phyloP scores from a whole-genome alignment of 2,113 vertebrate genomes.

The Seriola dumerili region DNA sequence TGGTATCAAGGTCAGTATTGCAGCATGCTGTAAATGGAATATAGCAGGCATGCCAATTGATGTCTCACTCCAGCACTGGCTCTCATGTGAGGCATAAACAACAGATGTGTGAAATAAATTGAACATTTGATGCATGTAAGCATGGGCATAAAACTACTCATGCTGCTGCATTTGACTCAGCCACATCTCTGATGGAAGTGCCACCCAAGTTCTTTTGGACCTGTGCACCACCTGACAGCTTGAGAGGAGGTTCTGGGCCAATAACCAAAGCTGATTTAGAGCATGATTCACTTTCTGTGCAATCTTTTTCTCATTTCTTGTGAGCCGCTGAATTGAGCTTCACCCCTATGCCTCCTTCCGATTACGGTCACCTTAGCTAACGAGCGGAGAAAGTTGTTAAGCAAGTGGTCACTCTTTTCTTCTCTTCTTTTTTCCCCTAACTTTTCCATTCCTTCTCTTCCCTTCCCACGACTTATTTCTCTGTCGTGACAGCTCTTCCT shows the following conservation, averaged over 20 bases:
- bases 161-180: conserved; percentile 27
- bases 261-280: conserved; percentile 59
- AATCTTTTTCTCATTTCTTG: conserved; percentile 38
- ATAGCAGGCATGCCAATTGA: conserved; percentile 23
- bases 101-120: conserved; percentile 61
- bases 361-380: conserved; percentile 6
- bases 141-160: conserved; percentile 25
- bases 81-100: conserved; percentile 54
- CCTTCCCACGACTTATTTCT: conserved; percentile 1
- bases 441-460: neutral
- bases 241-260: conserved; percentile 45
- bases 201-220: conserved; percentile 41
- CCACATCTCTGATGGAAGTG: conserved; percentile 14
- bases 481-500: conserved; percentile 25
- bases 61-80: conserved; percentile 14
- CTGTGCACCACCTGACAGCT: conserved; percentile 52
- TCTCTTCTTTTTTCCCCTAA: neutral
- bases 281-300: conserved; percentile 54
- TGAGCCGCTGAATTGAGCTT: conserved; percentile 14
- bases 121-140: conserved; percentile 52
- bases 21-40: conserved; percentile 18
- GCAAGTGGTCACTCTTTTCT: neutral
- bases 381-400: neutral
- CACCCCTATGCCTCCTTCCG: neutral
- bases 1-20: conserved; percentile 32